Percentiles rank a stretch among this genome's conserved stretches.
phyloP scores from a whole-genome alignment of 2,888 invertebrate species.

The Eustalomyia histrio region DNA sequence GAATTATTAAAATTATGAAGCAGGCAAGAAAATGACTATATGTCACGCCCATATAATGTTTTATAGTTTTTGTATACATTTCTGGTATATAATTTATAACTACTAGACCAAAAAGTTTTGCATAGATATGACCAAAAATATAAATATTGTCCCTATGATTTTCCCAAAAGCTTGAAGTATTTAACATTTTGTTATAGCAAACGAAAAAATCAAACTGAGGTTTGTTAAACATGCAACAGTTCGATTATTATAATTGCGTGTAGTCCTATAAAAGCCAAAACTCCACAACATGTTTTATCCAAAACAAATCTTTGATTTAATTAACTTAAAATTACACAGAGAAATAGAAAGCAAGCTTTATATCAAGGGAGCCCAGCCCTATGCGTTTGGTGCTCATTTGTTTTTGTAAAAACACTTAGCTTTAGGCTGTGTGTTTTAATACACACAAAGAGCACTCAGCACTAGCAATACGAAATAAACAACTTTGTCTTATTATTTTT shows the following conservation, averaged over 20 bases:
- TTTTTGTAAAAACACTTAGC: too few relatives aligned
- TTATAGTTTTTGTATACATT: slow-evolving; percentile 42
- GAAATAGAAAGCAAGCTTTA: too few relatives aligned
- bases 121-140: slow-evolving; percentile 73
- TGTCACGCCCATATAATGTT: slow-evolving; percentile 52
- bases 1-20: slow-evolving; percentile 69
- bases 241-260: not conserved
- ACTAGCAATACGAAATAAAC: too few relatives aligned
- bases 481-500: too few relatives aligned
- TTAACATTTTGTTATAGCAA: slow-evolving; percentile 6
- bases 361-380: too few relatives aligned
- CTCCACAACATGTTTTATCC: not conserved
- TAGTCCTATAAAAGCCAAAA: not conserved
- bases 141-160: slow-evolving; percentile 71
- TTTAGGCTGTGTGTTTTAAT: too few relatives aligned
- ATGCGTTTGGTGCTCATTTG: too few relatives aligned
- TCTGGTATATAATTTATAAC: slow-evolving; percentile 72
- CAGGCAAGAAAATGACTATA: slow-evolving; percentile 71
- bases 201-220: not conserved
- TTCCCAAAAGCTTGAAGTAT: slow-evolving; percentile 70
- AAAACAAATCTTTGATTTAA: not conserved
- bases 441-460: too few relatives aligned
- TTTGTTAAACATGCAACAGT: not conserved
- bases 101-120: slow-evolving; percentile 71
- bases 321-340: slow-evolving; percentile 2